Evolutionary conservation across 1,140 invertebrate species (phyloP), one percentile per base, ranked within the genome.

Genomic region (Myzus persicae): DNA sequence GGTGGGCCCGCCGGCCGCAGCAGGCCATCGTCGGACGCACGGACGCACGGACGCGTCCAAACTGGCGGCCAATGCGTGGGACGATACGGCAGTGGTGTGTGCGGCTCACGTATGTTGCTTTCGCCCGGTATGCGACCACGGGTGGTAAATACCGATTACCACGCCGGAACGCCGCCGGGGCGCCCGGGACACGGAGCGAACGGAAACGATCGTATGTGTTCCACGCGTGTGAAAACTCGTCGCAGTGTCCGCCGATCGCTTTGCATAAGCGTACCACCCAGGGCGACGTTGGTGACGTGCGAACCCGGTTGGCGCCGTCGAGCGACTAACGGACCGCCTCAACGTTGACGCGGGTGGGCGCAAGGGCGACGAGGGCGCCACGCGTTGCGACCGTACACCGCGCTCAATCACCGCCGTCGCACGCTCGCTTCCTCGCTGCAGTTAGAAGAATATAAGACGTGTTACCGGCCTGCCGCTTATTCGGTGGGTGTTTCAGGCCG

Each of bases 271-370:
- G n/a, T 38, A 26, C 4, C 26, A 14, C 36, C 20, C 82, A 36
- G 14, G 11, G 24, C 31, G 18, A 20, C 36, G 38, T 24, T 38
- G 46, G 20, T 1, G 48, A 67, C 89, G 38, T 59, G 38, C 51
- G 38, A 42, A 90, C 89, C 36, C 89, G 51, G 51, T 67, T 42
- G 89, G 26, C 26, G 26, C 51, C 89, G 89, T 59, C 89, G 54
- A 67, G 51, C 26, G 89, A 90, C 89, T 90, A 90, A 90, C 59
- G 31, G 59, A 76, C 54, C 26, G 89, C 11, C 85, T 76, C 46
- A 7, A 54, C 36, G 11, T n/a, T 46, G 42, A 14, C 26, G 44
- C 85, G 26, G 11, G 44, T 6, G 42, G 42, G 22, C 31, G 7
- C 26, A 11, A 5, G 42, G 42, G 14, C 87, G 87, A 89, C 46